phyloP scores from a whole-genome alignment of 2,797 vertebrate species.

The Enteromius viviparus region DNA sequence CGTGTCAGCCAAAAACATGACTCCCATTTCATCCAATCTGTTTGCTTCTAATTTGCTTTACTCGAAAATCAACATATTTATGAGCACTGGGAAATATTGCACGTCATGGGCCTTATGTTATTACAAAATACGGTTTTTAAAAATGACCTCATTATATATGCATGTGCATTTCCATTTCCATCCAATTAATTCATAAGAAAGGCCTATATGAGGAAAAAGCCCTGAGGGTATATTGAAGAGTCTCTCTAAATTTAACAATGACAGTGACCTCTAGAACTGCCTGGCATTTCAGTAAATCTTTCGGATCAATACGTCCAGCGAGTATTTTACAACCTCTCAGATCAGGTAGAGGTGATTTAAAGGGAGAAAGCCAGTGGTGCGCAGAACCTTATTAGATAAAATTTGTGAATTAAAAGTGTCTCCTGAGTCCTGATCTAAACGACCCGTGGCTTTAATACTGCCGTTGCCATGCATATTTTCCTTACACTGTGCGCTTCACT shows the following conservation, averaged over 20 bases:
- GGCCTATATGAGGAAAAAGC: constrained; percentile 28
- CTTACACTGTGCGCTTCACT: background rate
- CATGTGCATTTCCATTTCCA: constrained; percentile 36
- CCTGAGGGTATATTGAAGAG: constrained; percentile 53
- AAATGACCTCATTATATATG: constrained; percentile 37
- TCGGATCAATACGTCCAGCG: constrained; percentile 56
- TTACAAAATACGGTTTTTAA: constrained; percentile 20
- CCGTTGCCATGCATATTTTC: constrained; percentile 26
- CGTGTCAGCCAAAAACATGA: constrained; percentile 52
- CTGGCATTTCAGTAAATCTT: constrained; percentile 61
- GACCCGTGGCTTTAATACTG: constrained; percentile 46
- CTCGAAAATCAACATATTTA: constrained; percentile 25
- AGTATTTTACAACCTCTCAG: constrained; percentile 60
- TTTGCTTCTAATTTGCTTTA: constrained; percentile 26
- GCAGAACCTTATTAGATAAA: constrained; percentile 52
- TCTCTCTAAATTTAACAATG: constrained; percentile 58
- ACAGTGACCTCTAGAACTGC: constrained; percentile 47
- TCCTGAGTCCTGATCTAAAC: constrained; percentile 28
- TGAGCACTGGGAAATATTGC: background rate
- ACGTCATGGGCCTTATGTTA: background rate
- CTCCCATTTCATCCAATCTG: constrained; percentile 41
- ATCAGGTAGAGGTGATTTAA: constrained; percentile 57
- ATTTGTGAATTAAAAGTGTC: constrained; percentile 57
- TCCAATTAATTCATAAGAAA: constrained; percentile 51
- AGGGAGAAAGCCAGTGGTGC: constrained; percentile 38